These are phyloP conservation scores for Dicranocentrus wangi DNA, from an alignment of 2,888 invertebrate species.

Conservation along the genomic window DNA sequence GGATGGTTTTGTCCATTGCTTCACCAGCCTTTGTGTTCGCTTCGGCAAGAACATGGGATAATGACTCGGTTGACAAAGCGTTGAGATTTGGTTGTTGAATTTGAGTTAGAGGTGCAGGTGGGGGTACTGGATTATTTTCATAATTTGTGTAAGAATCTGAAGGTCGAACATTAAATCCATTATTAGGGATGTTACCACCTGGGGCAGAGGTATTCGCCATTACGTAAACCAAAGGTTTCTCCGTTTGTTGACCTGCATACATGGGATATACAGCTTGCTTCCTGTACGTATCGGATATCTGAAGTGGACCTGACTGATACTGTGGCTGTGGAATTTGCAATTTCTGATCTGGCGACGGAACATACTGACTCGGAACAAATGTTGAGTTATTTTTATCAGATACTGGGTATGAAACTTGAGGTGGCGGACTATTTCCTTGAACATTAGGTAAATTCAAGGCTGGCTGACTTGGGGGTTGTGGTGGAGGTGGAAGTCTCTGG, in stretches of 20 bases:
- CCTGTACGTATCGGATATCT: constrained; percentile 17
- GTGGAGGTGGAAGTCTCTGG: not conserved
- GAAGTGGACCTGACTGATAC: constrained; percentile 7
- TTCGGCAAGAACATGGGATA: constrained; percentile 26
- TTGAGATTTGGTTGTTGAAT: constrained; percentile 19
- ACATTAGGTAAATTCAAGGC: not conserved
- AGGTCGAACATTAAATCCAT: constrained; percentile 1
- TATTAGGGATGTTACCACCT: not conserved
- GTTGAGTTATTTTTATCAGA: not conserved
- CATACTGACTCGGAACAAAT: constrained; percentile 18
- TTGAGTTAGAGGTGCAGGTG: not conserved
- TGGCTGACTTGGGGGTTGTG: not conserved
- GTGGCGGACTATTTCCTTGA: constrained; percentile 2
- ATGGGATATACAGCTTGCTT: constrained; percentile 29
- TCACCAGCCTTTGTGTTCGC: constrained; percentile 32
- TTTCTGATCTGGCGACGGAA: not conserved
- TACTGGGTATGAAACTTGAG: constrained; percentile 4
- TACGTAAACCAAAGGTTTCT: constrained; percentile 13
- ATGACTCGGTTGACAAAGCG: constrained; percentile 9
- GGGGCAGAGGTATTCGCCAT: constrained; percentile 18
- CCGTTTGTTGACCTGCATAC: not conserved
- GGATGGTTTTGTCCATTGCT: constrained; percentile 46
- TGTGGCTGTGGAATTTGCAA: not conserved
- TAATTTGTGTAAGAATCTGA: constrained; percentile 21
- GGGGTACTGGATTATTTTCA: constrained; percentile 18